phyloP scores from a whole-genome alignment of 2,888 invertebrate genomes.

The Diogma glabrata region DNA sequence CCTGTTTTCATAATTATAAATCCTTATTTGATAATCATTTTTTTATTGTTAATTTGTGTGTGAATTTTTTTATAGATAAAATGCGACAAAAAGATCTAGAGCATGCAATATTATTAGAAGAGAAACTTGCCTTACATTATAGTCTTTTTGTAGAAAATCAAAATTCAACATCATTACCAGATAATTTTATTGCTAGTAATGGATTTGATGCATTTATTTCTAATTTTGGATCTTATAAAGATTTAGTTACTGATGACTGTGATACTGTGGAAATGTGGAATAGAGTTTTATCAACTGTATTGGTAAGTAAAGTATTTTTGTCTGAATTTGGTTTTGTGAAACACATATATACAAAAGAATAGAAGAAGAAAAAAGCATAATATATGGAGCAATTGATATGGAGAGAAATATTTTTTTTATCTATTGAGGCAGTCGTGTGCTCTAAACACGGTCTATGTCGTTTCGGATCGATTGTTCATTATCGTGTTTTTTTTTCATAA shows the following conservation, averaged over 20 bases:
- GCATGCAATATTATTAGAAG: conserved; percentile 74
- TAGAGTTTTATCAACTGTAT: conserved; percentile 47
- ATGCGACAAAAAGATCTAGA: conserved; percentile 80
- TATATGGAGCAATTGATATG: conserved; percentile 26
- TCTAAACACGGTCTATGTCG: too few species aligned
- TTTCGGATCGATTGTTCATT: too few species aligned
- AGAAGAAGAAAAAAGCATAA: neutral
- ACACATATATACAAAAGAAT: too few species aligned
- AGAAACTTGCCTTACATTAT: conserved; percentile 76
- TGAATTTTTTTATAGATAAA: conserved; percentile 47
- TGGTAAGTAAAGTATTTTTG: too few species aligned
- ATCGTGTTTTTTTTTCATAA: too few species aligned
- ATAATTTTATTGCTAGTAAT: conserved; percentile 18
- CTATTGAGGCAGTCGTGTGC: too few species aligned
- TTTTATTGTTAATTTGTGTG: too few species aligned
- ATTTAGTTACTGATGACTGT: conserved; percentile 62
- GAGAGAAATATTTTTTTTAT: too few species aligned
- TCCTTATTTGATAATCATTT: neutral
- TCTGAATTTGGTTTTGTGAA: too few species aligned
- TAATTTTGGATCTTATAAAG: conserved; percentile 46
- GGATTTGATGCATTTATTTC: conserved; percentile 34
- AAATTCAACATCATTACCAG: conserved; percentile 45
- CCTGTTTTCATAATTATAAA: neutral
- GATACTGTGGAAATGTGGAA: conserved; percentile 73
- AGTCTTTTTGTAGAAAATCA: conserved; percentile 52